Evolutionary conservation across 2,113 vertebrate genomes (phyloP).

Genomic region (Dromiciops gliroides): DNA sequence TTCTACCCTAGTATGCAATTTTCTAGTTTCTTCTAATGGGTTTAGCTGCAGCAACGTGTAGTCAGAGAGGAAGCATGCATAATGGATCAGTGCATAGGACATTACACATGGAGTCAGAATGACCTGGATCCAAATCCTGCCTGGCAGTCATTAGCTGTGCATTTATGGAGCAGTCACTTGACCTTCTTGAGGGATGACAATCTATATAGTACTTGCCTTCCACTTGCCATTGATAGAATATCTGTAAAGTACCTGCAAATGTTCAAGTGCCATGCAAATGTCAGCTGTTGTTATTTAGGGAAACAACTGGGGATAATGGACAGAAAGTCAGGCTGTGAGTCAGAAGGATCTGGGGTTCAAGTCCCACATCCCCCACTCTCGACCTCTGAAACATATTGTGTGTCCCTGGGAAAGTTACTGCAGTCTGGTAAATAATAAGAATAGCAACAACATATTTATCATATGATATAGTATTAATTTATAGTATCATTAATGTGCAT

Average conservation of each 20-base stretch:
- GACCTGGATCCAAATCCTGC: not conserved
- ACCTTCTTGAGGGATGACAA: not conserved
- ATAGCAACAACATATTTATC: not conserved
- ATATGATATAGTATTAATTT: not conserved
- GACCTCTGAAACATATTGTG: not conserved
- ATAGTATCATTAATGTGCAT: not conserved
- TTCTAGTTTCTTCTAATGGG: not conserved
- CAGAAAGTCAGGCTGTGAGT: not conserved
- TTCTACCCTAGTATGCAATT: not conserved
- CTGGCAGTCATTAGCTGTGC: not conserved
- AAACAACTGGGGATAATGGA: not conserved
- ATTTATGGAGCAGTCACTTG: not conserved
- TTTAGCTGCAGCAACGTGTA: not conserved
- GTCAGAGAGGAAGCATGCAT: not conserved
- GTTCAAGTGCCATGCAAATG: not conserved
- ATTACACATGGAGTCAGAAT: not conserved
- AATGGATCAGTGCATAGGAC: not conserved
- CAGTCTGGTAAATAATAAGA: not conserved
- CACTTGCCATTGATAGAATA: not conserved
- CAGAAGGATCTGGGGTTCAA: not conserved
- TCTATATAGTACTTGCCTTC: not conserved
- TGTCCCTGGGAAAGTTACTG: not conserved
- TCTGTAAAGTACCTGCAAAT: not conserved
- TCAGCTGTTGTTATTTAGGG: not conserved
- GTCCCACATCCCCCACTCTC: not conserved